phyloP scores from a whole-genome alignment of 2,797 vertebrate species.

The Rhinophrynus dorsalis region DNA sequence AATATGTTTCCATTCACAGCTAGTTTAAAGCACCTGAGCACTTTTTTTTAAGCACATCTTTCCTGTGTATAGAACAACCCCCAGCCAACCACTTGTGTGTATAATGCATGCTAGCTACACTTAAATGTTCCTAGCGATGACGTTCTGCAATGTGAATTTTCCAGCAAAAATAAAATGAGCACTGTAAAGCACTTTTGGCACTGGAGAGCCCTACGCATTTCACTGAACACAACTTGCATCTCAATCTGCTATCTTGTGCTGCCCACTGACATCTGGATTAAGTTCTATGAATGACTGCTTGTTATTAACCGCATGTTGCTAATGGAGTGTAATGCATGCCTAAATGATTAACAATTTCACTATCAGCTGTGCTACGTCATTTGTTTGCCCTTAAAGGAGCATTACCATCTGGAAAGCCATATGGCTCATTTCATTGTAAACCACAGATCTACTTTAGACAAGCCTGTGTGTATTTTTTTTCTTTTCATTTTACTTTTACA shows the following conservation, averaged over 20 bases:
- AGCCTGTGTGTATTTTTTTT: too few relatives aligned
- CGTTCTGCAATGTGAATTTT: background rate
- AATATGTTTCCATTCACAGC: conserved; percentile 3
- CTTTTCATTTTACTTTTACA: background rate
- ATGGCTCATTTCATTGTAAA: background rate
- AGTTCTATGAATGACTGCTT: background rate
- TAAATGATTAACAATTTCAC: conserved; percentile 24
- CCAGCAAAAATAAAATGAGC: background rate
- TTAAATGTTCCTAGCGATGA: background rate
- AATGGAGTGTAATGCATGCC: conserved; percentile 33
- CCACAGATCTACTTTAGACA: background rate
- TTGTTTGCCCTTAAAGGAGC: conserved; percentile 11
- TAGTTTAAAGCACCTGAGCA: conserved; percentile 9
- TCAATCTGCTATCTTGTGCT: background rate
- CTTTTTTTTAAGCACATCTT: conserved; percentile 6
- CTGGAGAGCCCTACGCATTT: background rate
- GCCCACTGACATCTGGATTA: background rate
- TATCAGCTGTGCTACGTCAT: conserved; percentile 26
- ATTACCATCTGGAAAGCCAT: conserved; percentile 9
- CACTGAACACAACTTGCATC: background rate
- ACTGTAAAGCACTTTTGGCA: background rate
- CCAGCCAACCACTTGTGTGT: background rate
- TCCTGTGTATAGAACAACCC: background rate
- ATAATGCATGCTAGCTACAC: background rate
- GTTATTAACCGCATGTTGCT: conserved; percentile 50